Conservation (phyloP, 2,888 invertebrate species). For the Drosophila nigritarsus region DNA sequence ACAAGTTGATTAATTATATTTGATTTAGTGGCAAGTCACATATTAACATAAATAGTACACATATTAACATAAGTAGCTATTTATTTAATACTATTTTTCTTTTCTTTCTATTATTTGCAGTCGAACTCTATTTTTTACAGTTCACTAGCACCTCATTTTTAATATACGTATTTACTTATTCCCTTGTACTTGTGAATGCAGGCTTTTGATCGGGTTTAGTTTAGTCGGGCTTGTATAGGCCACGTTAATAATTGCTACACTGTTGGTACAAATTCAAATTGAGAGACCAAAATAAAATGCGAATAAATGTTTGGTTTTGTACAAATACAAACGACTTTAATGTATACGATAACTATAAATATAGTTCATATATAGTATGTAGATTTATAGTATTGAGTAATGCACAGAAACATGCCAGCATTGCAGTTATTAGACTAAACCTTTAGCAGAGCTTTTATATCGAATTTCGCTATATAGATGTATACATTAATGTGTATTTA, state of each 20-base stretch:
- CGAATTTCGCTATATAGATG: conserved; percentile 69
- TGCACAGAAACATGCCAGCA: conserved; percentile 74
- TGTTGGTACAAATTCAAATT: conserved; percentile 1
- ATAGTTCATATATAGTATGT: conserved; percentile 53
- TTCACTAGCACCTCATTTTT: conserved; percentile 2
- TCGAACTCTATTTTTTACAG: not conserved
- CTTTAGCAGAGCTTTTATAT: conserved; percentile 60
- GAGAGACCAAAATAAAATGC: conserved; percentile 4
- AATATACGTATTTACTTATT: conserved; percentile 2
- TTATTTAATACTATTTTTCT: conserved; percentile 10
- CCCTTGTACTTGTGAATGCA: not conserved
- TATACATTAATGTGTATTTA: conserved; percentile 33
- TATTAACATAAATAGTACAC: not conserved
- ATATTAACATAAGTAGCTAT: conserved; percentile 2
- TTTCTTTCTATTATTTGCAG: not conserved
- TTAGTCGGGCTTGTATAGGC: conserved; percentile 4
- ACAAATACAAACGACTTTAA: conserved; percentile 64
- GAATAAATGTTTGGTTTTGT: conserved; percentile 43
- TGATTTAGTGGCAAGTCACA: not conserved
- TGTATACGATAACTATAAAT: conserved; percentile 58
- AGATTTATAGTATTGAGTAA: conserved; percentile 73
- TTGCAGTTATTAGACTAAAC: conserved; percentile 62
- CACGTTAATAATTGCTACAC: conserved; percentile 10
- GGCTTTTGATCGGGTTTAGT: not conserved
- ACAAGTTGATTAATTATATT: not conserved